Percentiles rank a stretch among this genome's conserved stretches.
phyloP scores from a whole-genome alignment of 1,140 invertebrate genomes.

The Prorops nasuta region DNA sequence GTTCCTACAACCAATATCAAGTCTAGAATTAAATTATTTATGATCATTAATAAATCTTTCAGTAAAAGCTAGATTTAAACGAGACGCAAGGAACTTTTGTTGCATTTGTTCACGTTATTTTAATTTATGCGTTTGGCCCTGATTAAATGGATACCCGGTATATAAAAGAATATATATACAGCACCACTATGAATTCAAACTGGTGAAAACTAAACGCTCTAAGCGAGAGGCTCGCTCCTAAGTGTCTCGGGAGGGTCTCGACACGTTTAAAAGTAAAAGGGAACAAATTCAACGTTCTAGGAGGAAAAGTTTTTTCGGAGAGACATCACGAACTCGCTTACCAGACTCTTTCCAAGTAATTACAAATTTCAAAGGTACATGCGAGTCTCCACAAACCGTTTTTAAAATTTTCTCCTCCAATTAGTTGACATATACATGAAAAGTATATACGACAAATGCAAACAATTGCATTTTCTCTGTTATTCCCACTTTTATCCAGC shows the following conservation, averaged over 20 bases:
- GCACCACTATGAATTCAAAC: background rate
- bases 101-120: background rate
- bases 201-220: background rate
- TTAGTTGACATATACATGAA: background rate
- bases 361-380: background rate
- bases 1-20: background rate
- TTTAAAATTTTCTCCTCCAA: background rate
- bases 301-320: background rate
- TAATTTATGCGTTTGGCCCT: background rate
- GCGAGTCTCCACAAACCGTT: background rate
- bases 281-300: background rate
- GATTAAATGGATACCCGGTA: background rate
- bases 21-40: background rate
- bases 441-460: background rate
- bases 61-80: background rate
- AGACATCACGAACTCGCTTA: slow-evolving; percentile 15
- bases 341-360: slow-evolving; percentile 24
- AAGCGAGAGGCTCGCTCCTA: background rate
- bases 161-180: background rate
- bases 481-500: too few relatives aligned
- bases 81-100: background rate
- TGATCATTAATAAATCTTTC: background rate
- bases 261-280: background rate
- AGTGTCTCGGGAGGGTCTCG: background rate
- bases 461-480: too few relatives aligned